Conservation (phyloP, 1,140 invertebrate genomes). For the Microplitis mediator region DNA sequence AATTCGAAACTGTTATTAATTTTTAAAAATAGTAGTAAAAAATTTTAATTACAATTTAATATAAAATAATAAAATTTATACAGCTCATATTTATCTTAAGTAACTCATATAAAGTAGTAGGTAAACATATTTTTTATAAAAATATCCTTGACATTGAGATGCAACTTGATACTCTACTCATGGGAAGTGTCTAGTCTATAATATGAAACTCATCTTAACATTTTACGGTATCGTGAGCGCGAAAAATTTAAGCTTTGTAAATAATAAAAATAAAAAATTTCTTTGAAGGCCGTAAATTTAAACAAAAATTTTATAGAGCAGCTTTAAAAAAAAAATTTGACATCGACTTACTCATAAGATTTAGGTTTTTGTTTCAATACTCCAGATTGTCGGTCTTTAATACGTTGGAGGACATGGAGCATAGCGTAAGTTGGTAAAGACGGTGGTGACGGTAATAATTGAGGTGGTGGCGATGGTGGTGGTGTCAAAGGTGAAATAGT, state of each 20-base stretch:
- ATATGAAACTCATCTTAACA: constrained; percentile 3
- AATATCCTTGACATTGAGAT: too few species aligned
- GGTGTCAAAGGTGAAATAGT: constrained; percentile 49
- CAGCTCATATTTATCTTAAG: too few species aligned
- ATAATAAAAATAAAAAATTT: constrained; percentile 1
- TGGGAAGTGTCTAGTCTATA: background rate
- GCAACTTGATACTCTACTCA: too few species aligned
- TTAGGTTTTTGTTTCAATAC: constrained; percentile 43
- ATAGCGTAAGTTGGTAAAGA: constrained; percentile 63
- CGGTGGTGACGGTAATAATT: constrained; percentile 48
- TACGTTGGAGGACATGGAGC: constrained; percentile 59
- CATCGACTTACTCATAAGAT: constrained; percentile 48
- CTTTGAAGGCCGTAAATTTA: too few species aligned
- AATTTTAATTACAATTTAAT: too few species aligned
- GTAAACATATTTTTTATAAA: background rate
- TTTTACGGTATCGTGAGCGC: background rate
- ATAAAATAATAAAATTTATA: too few species aligned
- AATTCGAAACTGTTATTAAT: too few species aligned
- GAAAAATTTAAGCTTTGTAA: background rate
- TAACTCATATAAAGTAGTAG: background rate
- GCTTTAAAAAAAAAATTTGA: too few species aligned
- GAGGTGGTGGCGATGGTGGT: constrained; percentile 51
- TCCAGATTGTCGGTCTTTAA: constrained; percentile 54
- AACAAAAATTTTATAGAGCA: too few species aligned
- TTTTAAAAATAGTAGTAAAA: background rate